Base-by-base conservation (phyloP, 1,140 invertebrate species). In the Ectropis grisescens region DNA sequence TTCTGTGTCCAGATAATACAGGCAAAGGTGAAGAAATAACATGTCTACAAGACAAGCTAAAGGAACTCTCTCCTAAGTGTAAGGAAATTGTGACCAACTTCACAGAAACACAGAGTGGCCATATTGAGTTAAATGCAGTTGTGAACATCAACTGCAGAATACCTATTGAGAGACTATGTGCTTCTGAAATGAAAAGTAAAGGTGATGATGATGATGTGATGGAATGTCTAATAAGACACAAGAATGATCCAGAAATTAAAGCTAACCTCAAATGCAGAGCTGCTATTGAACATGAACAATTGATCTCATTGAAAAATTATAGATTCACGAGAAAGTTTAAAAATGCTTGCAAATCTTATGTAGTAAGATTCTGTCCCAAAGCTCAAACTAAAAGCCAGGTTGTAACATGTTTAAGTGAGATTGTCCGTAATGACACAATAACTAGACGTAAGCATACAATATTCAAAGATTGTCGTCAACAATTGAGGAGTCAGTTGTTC, bases 241-340 rank as follows among this genome's bases (percentile, higher is more conserved):
- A 99, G 84, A 95, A 96, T 75, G 90, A 96, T 52, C 85, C 89
- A 33, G 84, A 90, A 60, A 79, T 91, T 31, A 87, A 87, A 46
- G 83, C 87, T 12, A 89, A 92, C 66, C 84, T 87, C 2, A 96
- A 97, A 72, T 99, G 98, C 81, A 86, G 90, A 46, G 92, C 93
- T 13, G 95, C 95, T 37, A 91, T 99, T 13, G 96, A 99, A 79
- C 97, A 99, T 84, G 91, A 93, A 61, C 93, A 96, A 81, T 82
- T 97, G 26, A 93, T 98, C 29, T 92, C 94, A 4, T 75, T 98
- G 38, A 96, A 98, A 74, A 94, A 97, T 82, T 98, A 96, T 69
- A 90, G 90, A 59, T 99, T 99, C 71, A 96, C 91, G 11, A 93
- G 91, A 52, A 96, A 96, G 69, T 99, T 99, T 70, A 98, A 98